A percentile compares a stretch with the other conserved stretches of the same genome.
Conservation (phyloP, 2,888 invertebrate genomes). For the Agrilus biguttatus region DNA sequence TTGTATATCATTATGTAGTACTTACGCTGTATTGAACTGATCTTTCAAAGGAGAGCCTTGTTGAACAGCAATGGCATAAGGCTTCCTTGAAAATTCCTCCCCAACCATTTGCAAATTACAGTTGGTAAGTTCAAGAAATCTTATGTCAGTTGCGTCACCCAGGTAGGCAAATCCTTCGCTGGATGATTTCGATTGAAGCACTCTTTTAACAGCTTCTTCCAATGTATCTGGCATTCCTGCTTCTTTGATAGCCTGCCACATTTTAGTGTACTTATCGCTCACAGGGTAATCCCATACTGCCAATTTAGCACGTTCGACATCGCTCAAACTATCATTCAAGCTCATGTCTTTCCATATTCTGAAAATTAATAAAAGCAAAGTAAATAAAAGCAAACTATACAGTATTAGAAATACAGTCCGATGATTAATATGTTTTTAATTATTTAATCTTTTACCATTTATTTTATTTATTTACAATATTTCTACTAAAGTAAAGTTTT, state of each 20-base stretch:
- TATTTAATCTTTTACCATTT: too few relatives aligned
- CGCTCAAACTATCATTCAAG: constrained; percentile 79
- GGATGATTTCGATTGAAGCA: constrained; percentile 49
- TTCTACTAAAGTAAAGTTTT: too few relatives aligned
- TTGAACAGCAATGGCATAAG: constrained; percentile 93
- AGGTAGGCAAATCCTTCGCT: constrained; percentile 57
- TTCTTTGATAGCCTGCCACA: constrained; percentile 91
- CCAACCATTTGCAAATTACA: constrained; percentile 89
- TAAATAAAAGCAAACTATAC: too few relatives aligned
- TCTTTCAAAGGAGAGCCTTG: constrained; percentile 90
- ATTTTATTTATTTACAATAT: too few relatives aligned
- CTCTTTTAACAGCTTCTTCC: constrained; percentile 65
- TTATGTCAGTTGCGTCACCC: constrained; percentile 88
- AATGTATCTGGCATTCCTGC: constrained; percentile 67
- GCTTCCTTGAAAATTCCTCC: constrained; percentile 93
- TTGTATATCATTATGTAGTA: constrained; percentile 11
- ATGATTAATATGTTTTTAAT: too few relatives aligned
- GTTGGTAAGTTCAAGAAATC: constrained; percentile 55
- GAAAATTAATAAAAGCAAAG: too few relatives aligned
- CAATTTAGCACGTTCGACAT: constrained; percentile 79
- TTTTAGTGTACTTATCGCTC: constrained; percentile 95
- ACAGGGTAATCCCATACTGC: constrained; percentile 99
- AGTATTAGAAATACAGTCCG: too few relatives aligned
- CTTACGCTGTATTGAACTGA: constrained; percentile 90
- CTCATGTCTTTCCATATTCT: constrained; percentile 99